Conservation (phyloP, 2,113 vertebrate species). For the Passer montanus region DNA sequence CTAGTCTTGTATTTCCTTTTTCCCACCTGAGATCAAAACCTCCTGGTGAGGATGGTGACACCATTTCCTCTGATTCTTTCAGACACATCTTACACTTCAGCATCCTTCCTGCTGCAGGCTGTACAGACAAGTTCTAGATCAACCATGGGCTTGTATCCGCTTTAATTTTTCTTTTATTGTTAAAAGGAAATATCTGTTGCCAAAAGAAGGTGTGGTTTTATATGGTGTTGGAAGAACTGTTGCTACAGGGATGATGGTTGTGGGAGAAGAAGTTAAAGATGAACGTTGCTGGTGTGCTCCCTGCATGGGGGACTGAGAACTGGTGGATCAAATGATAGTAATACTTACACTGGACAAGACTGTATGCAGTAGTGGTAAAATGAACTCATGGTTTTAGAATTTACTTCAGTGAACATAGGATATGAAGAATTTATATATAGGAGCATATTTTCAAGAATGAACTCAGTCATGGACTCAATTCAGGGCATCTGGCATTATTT, state of each 20-base stretch:
- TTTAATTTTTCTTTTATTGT: not conserved
- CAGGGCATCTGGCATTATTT: conserved; percentile 63
- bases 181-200: conserved; percentile 33
- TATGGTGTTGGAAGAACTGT: not conserved
- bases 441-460: conserved; percentile 18
- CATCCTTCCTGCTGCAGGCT: conserved; percentile 25
- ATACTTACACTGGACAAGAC: not conserved
- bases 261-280: not conserved
- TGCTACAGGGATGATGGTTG: not conserved
- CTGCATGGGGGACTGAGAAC: not conserved
- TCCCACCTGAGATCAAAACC: conserved; percentile 31
- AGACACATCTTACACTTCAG: not conserved
- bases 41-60: not conserved
- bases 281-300: not conserved
- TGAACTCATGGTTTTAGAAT: conserved; percentile 20
- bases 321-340: not conserved
- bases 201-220: conserved; percentile 17
- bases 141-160: not conserved
- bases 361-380: not conserved
- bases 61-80: conserved; percentile 50
- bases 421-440: not conserved
- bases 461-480: conserved; percentile 20
- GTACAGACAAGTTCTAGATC: not conserved
- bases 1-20: not conserved
- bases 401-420: not conserved